Percentiles rank a stretch among this genome's conserved stretches.
These are phyloP conservation scores for Onychorhynchus coronatus DNA, from an alignment of 2,113 vertebrate species.

Conservation along the genomic window DNA sequence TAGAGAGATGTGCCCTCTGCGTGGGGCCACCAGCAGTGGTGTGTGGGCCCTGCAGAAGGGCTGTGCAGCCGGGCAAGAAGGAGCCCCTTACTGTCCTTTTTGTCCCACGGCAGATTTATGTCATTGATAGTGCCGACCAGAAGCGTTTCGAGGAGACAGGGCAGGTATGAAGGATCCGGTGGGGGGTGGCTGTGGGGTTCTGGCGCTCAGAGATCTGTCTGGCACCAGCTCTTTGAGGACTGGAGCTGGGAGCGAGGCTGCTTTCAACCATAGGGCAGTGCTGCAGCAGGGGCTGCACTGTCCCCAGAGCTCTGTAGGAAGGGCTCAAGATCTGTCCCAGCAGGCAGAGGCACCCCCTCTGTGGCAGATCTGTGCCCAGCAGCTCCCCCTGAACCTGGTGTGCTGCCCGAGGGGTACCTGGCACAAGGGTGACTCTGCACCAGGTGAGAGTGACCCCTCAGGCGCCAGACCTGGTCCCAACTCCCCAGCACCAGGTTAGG, in stretches of 20 bases:
- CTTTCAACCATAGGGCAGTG: rapidly evolving
- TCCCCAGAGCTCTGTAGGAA: neutral
- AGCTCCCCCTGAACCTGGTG: neutral
- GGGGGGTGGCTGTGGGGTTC: neutral
- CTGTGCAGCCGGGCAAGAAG: rapidly evolving
- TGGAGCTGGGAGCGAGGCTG: rapidly evolving
- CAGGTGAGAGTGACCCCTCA: rapidly evolving
- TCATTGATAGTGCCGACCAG: constrained; percentile 89
- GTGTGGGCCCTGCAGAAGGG: neutral
- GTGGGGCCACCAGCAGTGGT: neutral
- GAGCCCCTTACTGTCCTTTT: neutral
- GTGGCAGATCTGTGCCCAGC: neutral
- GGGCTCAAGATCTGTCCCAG: neutral
- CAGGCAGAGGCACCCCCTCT: neutral
- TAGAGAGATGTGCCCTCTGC: neutral
- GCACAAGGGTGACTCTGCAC: neutral
- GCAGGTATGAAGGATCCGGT: constrained; percentile 70
- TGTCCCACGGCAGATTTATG: constrained; percentile 80
- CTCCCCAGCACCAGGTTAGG: neutral
- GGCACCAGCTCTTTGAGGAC: neutral
- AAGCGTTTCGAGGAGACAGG: constrained; percentile 89
- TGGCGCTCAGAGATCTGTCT: rapidly evolving
- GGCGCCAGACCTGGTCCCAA: neutral
- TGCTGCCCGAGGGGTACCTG: neutral
- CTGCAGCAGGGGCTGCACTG: neutral